Base-by-base conservation (phyloP, 2,888 invertebrate genomes). In the Drosophila anomalata region DNA sequence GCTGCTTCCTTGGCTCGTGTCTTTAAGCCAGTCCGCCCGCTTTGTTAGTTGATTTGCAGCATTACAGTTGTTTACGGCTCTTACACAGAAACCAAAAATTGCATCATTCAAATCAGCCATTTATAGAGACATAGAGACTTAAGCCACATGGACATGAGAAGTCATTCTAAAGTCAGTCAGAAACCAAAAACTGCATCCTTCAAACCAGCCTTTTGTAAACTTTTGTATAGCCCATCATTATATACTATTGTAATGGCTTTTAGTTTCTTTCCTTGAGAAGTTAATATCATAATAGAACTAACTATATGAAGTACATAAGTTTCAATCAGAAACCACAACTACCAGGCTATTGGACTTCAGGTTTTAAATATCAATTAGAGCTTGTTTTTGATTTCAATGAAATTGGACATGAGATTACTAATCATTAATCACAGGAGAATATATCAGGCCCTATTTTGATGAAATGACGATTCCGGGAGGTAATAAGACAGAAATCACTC, bases 11-110 rank as follows among this genome's bases (percentile, higher is more conserved):
- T 84, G 62, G 66, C 67, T 66, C 66, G 67, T 63, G 53, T 63
- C 66, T 65, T 53, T 47, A 17, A n/a, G 44, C 31, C 58, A 24
- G 58, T 60, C 62, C 56, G 77, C 61, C 55, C 62, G 76, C 76
- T 74, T 77, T 79, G 69, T 66, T 77, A 53, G 65, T 65, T 75
- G 71, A 77, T 70, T 82, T 80, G 75, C 65, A 71, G 76, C 65
- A 52, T 58, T 72, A 60, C 73, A 52, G 55, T 66, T 66, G 53
- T 55, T 59, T 42, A 62, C 54, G 62, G 75, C 61, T 47, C 52
- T 50, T 74, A 36, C 50, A 55, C 54, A 22, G 59, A 22, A 26
- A 55, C 17, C 42, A 53, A 44, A 9, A 14, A 39, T 5, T 33
- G n/a, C 29, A n/a, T 36, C 7, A 7, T n/a, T 14, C 7, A 3